A percentile compares a stretch with the other conserved stretches of the same genome.
phyloP scores from a whole-genome alignment of 2,797 vertebrate species.

The Sciurus vulgaris region DNA sequence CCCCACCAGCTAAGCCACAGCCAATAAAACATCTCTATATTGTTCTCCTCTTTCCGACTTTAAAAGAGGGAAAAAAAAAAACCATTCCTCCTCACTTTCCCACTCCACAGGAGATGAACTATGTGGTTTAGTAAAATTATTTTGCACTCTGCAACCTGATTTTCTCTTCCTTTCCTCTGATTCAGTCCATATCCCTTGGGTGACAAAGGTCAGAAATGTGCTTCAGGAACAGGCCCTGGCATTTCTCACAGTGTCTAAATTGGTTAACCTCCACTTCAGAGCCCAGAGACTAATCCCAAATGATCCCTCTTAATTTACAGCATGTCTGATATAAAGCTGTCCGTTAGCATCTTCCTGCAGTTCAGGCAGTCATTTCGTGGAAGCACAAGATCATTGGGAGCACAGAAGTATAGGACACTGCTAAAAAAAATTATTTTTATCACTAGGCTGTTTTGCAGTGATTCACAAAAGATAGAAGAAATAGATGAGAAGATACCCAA shows the following conservation, averaged over 20 bases:
- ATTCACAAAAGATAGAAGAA: conserved; percentile 63
- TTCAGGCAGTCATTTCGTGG: not conserved
- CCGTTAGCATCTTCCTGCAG: not conserved
- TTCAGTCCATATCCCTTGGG: not conserved
- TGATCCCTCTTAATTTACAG: not conserved
- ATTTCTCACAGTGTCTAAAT: conserved; percentile 13
- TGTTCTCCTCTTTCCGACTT: not conserved
- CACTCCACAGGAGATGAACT: not conserved
- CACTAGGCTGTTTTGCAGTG: not conserved
- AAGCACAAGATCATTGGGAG: not conserved
- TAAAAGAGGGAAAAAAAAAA: not conserved
- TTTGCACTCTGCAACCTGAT: not conserved
- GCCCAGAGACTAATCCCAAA: not conserved
- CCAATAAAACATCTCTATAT: not conserved
- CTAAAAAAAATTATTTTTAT: conserved; percentile 66
- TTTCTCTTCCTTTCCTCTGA: conserved; percentile 4
- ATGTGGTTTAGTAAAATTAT: conserved; percentile 29
- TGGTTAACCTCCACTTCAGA: not conserved
- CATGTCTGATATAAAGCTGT: not conserved
- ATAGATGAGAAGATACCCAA: conserved; percentile 7
- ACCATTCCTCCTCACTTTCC: not conserved
- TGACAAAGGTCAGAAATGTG: conserved; percentile 12
- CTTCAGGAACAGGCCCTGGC: not conserved
- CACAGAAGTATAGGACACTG: not conserved
- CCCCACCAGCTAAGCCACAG: not conserved